Evolutionary conservation across 2,797 vertebrate genomes (phyloP).

Genomic region (Gymnothorax javanicus): DNA sequence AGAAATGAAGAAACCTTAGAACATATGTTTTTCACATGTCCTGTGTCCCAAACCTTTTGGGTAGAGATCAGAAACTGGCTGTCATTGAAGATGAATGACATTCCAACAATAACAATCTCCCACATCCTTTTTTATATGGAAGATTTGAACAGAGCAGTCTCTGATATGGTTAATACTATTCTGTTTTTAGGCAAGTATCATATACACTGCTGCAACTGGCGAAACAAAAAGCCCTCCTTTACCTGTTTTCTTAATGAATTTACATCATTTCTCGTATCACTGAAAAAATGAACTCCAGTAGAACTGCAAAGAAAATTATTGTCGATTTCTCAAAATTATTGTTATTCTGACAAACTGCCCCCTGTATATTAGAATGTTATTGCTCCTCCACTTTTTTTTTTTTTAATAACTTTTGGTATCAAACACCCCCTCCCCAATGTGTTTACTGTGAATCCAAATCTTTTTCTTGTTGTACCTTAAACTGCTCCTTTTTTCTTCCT

Average conservation of each 20-base stretch:
- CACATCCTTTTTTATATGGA: constrained; percentile 2
- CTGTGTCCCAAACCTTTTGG: not conserved
- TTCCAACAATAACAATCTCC: not conserved
- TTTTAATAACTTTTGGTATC: not conserved
- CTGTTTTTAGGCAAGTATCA: too few species aligned
- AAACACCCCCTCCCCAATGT: too few species aligned
- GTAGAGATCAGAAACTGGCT: not conserved
- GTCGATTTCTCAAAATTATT: not conserved
- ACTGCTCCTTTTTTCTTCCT: too few species aligned
- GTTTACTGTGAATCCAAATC: too few species aligned
- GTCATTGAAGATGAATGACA: not conserved
- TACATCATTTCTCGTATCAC: not conserved
- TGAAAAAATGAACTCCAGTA: not conserved
- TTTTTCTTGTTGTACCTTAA: too few species aligned
- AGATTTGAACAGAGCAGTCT: not conserved
- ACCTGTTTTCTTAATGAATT: not conserved
- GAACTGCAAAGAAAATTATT: not conserved
- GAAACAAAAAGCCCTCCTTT: not conserved
- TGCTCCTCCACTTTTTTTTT: not conserved
- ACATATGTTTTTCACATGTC: not conserved
- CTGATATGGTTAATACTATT: not conserved
- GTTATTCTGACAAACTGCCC: not conserved
- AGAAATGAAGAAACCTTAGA: not conserved
- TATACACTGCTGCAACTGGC: too few species aligned
- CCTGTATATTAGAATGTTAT: not conserved